Percentiles rank a stretch among this genome's conserved stretches.
These are phyloP conservation scores for Strix aluco DNA, from an alignment of 2,113 vertebrate species.

Conservation along the genomic window DNA sequence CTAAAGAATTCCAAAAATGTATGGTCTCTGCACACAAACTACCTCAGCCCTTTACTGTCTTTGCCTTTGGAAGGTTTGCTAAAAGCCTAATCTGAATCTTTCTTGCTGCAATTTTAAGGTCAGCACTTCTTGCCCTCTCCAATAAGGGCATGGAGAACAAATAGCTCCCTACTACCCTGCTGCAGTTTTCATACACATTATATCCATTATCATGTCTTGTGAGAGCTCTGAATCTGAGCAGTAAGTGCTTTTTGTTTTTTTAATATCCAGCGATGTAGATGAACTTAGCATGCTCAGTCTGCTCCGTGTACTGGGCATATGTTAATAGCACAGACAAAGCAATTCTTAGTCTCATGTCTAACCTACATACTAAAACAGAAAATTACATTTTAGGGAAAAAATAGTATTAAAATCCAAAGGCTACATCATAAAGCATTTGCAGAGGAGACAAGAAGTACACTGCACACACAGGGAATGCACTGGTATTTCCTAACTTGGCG, in stretches of 20 bases:
- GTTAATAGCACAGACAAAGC: background rate
- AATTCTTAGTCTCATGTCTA: background rate
- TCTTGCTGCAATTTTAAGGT: background rate
- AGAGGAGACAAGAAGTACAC: background rate
- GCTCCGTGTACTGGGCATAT: background rate
- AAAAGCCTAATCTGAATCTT: background rate
- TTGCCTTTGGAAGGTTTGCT: background rate
- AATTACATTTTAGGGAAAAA: background rate
- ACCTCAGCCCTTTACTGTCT: background rate
- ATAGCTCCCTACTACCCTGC: background rate
- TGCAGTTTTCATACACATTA: background rate
- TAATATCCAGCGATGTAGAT: background rate
- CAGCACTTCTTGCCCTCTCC: background rate
- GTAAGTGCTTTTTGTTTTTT: background rate
- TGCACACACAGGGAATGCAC: background rate
- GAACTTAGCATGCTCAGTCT: background rate
- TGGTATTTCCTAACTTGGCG: background rate
- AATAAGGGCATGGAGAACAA: background rate
- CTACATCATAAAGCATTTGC: background rate
- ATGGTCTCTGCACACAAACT: background rate
- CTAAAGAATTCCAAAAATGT: background rate
- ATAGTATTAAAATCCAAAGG: background rate
- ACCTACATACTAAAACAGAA: fast-evolving
- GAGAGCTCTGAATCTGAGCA: background rate
- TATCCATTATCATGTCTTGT: background rate